Conservation (phyloP, 2,797 vertebrate genomes). For the Gymnocypris eckloni region DNA sequence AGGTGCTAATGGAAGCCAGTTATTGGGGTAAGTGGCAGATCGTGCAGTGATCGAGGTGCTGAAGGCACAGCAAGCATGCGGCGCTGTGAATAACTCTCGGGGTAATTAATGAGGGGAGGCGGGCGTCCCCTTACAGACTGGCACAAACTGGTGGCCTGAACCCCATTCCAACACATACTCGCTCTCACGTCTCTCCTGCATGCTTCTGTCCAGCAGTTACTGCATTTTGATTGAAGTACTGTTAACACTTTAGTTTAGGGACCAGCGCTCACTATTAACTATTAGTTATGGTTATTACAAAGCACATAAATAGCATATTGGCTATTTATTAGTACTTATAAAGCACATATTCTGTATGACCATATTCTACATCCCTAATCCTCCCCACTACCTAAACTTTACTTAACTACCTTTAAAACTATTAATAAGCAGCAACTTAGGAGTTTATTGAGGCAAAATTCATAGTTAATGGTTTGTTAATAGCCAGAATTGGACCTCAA, state of each 20-base stretch:
- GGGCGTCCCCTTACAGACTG: conserved; percentile 71
- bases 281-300: not conserved
- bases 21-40: conserved; percentile 66
- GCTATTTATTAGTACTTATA: not conserved
- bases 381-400: too few relatives aligned
- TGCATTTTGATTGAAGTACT: not conserved
- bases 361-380: too few relatives aligned
- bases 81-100: conserved; percentile 67
- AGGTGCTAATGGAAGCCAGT: conserved; percentile 70
- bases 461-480: too few relatives aligned
- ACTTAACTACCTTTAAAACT: too few relatives aligned
- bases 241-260: not conserved
- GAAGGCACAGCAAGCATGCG: conserved; percentile 67
- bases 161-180: conserved; percentile 56
- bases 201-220: not conserved
- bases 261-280: not conserved
- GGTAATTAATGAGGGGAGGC: conserved; percentile 74
- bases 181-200: conserved; percentile 10
- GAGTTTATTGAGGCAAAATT: too few relatives aligned
- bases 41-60: conserved; percentile 44
- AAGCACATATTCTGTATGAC: too few relatives aligned
- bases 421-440: too few relatives aligned
- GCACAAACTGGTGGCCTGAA: conserved; percentile 59
- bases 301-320: not conserved
- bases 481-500: too few relatives aligned